Percentiles rank a stretch among this genome's conserved stretches.
These are phyloP conservation scores for Oreochromis spilurus DNA, from an alignment of 2,113 vertebrate species.

Conservation along the genomic window DNA sequence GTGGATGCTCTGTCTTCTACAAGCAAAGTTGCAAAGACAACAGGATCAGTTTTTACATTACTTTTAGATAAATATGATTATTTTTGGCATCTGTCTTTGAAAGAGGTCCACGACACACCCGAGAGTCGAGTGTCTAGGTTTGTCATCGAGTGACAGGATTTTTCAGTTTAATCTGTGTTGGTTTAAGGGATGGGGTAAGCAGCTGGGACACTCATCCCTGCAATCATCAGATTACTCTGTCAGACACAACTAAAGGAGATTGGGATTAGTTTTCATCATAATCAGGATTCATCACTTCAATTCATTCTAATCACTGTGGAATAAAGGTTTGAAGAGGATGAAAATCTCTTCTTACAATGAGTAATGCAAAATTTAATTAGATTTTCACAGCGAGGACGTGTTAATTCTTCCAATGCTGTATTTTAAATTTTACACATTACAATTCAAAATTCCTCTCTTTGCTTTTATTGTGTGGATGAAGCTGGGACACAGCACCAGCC, in stretches of 20 bases:
- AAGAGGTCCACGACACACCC: neutral
- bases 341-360: neutral
- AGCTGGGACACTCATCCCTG: slow-evolving; percentile 23
- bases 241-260: slow-evolving; percentile 18
- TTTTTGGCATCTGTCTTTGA: neutral
- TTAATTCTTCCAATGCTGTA: neutral
- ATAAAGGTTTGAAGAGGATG: neutral
- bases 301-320: neutral
- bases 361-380: neutral
- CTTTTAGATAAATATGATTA: neutral
- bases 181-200: neutral
- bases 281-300: neutral
- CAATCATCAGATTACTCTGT: slow-evolving; percentile 15
- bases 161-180: slow-evolving; percentile 2
- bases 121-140: neutral
- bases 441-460: neutral
- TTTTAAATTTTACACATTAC: neutral
- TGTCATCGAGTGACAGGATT: neutral
- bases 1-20: neutral
- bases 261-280: slow-evolving; percentile 34
- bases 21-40: neutral
- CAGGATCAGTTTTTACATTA: neutral
- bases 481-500: neutral
- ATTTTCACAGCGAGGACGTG: neutral
- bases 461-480: neutral